A percentile compares a stretch with the other conserved stretches of the same genome.
These are phyloP conservation scores for Perdita meconis DNA, from an alignment of 2,888 invertebrate species.

Conservation along the genomic window DNA sequence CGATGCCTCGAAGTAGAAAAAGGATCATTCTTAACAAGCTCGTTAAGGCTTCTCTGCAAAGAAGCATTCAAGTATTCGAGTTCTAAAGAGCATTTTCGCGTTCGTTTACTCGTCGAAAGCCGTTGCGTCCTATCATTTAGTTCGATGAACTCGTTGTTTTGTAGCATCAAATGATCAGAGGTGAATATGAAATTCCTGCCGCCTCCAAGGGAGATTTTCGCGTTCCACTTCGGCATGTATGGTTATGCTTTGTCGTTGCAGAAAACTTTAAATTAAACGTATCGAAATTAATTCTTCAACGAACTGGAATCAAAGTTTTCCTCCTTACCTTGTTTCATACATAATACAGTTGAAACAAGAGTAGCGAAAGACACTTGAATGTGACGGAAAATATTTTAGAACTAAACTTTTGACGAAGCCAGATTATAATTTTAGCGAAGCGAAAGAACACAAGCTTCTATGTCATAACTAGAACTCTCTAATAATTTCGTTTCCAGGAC, in stretches of 20 bases:
- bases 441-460: too few relatives aligned
- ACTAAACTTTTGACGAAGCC: too few relatives aligned
- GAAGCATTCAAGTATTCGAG: constrained; percentile 22
- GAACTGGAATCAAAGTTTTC: too few relatives aligned
- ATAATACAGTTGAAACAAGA: too few relatives aligned
- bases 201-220: constrained; percentile 13
- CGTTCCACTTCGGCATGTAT: background rate
- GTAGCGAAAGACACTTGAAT: too few relatives aligned
- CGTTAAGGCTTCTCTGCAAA: constrained; percentile 2
- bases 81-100: constrained; percentile 27
- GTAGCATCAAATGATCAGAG: constrained; percentile 14
- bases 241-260: constrained; percentile 12
- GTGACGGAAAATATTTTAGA: too few relatives aligned
- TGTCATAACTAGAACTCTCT: too few relatives aligned
- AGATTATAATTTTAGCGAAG: too few relatives aligned
- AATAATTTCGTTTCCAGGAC: too few relatives aligned
- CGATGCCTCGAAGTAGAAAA: background rate
- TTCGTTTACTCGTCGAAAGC: constrained; percentile 22
- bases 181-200: background rate
- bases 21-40: constrained; percentile 35
- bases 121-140: background rate
- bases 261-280: too few relatives aligned
- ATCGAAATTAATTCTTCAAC: too few relatives aligned
- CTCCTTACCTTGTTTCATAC: too few relatives aligned
- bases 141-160: constrained; percentile 13